Evolutionary conservation across 2,797 vertebrate genomes (phyloP).

Genomic region (Pteronotus mesoamericanus): DNA sequence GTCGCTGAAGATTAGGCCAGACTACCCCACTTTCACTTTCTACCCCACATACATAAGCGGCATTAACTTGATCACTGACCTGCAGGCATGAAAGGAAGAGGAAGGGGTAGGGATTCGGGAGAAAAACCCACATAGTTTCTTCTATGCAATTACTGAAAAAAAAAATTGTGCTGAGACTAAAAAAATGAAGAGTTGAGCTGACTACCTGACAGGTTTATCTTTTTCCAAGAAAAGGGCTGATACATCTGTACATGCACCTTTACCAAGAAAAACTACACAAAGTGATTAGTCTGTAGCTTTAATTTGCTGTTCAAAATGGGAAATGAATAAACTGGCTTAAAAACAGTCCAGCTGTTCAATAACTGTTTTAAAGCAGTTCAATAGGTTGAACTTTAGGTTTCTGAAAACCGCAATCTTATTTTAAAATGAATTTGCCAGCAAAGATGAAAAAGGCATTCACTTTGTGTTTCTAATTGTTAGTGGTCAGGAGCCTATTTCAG

Average conservation of each 20-base stretch:
- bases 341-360: constrained; percentile 21
- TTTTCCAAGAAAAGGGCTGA: constrained; percentile 63
- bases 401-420: constrained; percentile 33
- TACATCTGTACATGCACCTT: constrained; percentile 72
- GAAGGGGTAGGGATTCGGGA: constrained; percentile 56
- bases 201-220: constrained; percentile 81
- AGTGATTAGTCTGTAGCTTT: constrained; percentile 64
- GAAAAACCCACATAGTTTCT: constrained; percentile 74
- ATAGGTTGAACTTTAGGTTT: constrained; percentile 41
- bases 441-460: background rate
- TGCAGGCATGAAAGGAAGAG: constrained; percentile 70
- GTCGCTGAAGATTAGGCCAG: constrained; percentile 68
- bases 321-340: constrained; percentile 64
- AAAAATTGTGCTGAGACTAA: constrained; percentile 72
- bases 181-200: constrained; percentile 72
- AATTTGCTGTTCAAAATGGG: constrained; percentile 55
- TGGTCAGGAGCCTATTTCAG: background rate
- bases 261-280: constrained; percentile 15
- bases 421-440: constrained; percentile 14
- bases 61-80: constrained; percentile 71
- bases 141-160: constrained; percentile 78
- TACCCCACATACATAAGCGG: constrained; percentile 19
- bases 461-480: background rate
- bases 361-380: too few relatives aligned
- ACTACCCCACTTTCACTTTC: constrained; percentile 58